Conservation (phyloP, 1,140 invertebrate genomes). For the Drosophila santomea region DNA sequence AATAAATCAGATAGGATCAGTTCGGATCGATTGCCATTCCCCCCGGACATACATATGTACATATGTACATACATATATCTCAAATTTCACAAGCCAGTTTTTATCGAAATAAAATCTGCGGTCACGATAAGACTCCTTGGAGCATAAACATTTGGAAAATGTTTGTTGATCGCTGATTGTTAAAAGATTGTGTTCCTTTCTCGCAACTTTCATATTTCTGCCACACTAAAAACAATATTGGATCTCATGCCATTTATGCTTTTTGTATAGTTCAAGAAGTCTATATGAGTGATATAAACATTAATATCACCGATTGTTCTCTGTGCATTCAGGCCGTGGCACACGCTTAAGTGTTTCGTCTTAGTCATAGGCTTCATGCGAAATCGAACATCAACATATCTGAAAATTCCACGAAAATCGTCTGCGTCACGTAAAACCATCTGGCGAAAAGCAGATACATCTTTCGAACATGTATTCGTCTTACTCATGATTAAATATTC, state of each 20-base stretch:
- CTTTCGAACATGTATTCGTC: not conserved
- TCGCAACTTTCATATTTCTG: not conserved
- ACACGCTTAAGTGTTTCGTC: constrained; percentile 14
- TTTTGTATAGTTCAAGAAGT: not conserved
- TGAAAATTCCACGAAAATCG: constrained; percentile 39
- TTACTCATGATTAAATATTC: not conserved
- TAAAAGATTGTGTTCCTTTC: not conserved
- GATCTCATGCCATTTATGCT: no score
- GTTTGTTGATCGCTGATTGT: constrained; percentile 6
- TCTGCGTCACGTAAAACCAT: constrained; percentile 32
- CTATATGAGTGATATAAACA: no score
- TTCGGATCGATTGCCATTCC: not conserved
- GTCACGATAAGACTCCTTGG: constrained; percentile 27
- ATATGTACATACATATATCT: not conserved
- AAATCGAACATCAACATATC: constrained; percentile 23
- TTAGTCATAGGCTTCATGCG: constrained; percentile 30
- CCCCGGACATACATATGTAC: not conserved
- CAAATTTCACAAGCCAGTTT: constrained; percentile 39
- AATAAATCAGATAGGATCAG: constrained; percentile 34
- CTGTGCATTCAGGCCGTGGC: not conserved
- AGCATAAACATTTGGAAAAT: constrained; percentile 53
- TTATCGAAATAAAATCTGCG: constrained; percentile 20
- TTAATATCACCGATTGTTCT: not conserved
- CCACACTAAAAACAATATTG: not conserved
- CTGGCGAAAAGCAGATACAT: constrained; percentile 11